Evolutionary conservation across 2,113 vertebrate species (phyloP), one percentile per base, ranked within the genome.

Genomic region (Lanius ludovicianus): DNA sequence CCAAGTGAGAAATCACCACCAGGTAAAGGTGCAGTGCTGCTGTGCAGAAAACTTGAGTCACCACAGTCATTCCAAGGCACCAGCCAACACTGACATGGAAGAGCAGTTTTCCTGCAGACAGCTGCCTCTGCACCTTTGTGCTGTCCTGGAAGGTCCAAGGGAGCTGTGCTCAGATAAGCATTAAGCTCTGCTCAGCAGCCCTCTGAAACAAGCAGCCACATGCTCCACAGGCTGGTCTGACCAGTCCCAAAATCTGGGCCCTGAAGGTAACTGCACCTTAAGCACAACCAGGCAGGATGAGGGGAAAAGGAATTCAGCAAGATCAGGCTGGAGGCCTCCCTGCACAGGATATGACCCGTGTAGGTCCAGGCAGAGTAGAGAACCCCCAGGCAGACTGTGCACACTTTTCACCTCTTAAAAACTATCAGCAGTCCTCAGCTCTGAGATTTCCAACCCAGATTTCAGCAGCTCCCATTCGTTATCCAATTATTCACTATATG

Each of bases 281-380:
- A 50, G 13, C 41, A 77, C 16, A 60, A 10, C 12, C n/a, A 49
- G n/a, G 30, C 7, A 28, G 3, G 23, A 49, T 16, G 7, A 9
- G 9, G 3, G 23, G 7, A 35, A 49, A 41, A 47, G 35, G 8
- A 50, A 31, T 20, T 46, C 24, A n/a, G 52, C 33, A 71, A 9
- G 14, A 69, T 22, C 23, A 41, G 30, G 15, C 24, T 44, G 56
- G 15, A 69, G 33, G 8, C 12, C 3, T 5, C 65, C 20, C 52
- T 50, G 47, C 4, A 12, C 27, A 39, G 60, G 31, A 13, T 13
- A 19, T 2, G 11, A 15, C 11, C 10, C 0, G 4, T 0, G 13
- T 2, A 30, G 37, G 5, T 24, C 18, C 3, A 25, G 11, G 20
- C 31, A 57, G 28, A 37, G 15, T 7, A 10, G 25, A 23, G n/a